A percentile compares a stretch with the other conserved stretches of the same genome.
phyloP scores from a whole-genome alignment of 2,797 vertebrate species.

The Danionella dracula region DNA sequence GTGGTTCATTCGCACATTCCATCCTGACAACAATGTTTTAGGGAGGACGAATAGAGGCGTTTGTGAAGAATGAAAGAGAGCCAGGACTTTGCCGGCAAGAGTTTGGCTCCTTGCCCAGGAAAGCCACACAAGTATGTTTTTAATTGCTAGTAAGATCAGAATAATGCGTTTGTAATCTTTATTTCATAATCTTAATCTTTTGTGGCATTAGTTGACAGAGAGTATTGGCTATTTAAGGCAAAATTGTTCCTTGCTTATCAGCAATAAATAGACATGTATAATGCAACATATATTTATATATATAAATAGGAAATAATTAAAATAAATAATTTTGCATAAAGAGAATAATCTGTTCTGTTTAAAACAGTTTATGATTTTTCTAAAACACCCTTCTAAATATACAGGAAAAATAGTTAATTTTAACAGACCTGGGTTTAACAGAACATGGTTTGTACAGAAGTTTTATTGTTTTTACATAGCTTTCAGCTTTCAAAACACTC shows the following conservation, averaged over 20 bases:
- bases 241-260: conserved; percentile 49
- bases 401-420: too few relatives aligned
- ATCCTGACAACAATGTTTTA: conserved; percentile 72
- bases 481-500: too few relatives aligned
- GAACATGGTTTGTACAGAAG: too few relatives aligned
- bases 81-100: conserved; percentile 79
- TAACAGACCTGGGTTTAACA: too few relatives aligned
- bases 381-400: too few relatives aligned
- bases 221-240: conserved; percentile 56
- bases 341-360: too few relatives aligned
- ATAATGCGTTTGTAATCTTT: conserved; percentile 80
- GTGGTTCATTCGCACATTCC: conserved; percentile 66
- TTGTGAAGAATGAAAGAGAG: conserved; percentile 76
- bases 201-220: conserved; percentile 61
- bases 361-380: too few relatives aligned
- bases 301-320: too few relatives aligned
- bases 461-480: too few relatives aligned
- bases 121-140: conserved; percentile 85
- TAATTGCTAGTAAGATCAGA: conserved; percentile 86
- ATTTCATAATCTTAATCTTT: conserved; percentile 65
- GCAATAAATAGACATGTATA: too few relatives aligned
- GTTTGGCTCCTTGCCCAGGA: conserved; percentile 79
- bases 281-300: too few relatives aligned
- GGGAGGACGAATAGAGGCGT: conserved; percentile 73
- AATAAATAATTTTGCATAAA: too few relatives aligned